Base-by-base conservation (phyloP, 2,113 vertebrate species). In the human region DNA sequence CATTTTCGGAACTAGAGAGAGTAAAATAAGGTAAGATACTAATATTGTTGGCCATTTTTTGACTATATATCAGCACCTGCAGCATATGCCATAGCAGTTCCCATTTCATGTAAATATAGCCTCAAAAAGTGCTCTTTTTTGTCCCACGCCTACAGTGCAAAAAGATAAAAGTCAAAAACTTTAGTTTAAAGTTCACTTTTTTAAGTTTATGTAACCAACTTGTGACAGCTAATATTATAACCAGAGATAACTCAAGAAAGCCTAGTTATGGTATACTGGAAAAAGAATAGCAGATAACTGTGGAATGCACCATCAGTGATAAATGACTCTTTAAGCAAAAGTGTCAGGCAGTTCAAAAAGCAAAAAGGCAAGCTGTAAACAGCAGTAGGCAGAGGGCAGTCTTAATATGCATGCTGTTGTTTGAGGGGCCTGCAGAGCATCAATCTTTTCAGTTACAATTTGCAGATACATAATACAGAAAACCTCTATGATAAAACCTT, bases 121-220 rank as follows among this genome's bases (percentile, higher is more conserved):
- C 93, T 88, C 79, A 32, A n/a, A 89, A 84, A 90, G 27, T 75
- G 70, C 55, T 95, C 90, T 95, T 95, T 93, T 96, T 92, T 76
- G 93, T 97, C 93, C 93, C 87, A 88, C 17, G 35, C 96, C 93
- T 92, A 97, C 94, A 40, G 1, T 72, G 70, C 70, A 95, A 94
- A 96, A 94, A 95, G 84, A 96, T 95, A 94, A 97, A 97, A 97
- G 94, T 97, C 93, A 95, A 96, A 83, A 75, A 80, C 90, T 92
- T 95, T 79, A 97, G 75, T 96, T 94, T 97, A 95, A 96, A 97
- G 96, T 97, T 97, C 95, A 96, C 96, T 93, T 83, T 84, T 89
- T 94, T 38, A 89, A 92, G 80, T 92, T 94, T 97, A 97, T 88
- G 43, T 95, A 97, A 93, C 72, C 85, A 85, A 94, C 76, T 96